phyloP scores from a whole-genome alignment of 2,113 vertebrate species.

The Gadus chalcogrammus region DNA sequence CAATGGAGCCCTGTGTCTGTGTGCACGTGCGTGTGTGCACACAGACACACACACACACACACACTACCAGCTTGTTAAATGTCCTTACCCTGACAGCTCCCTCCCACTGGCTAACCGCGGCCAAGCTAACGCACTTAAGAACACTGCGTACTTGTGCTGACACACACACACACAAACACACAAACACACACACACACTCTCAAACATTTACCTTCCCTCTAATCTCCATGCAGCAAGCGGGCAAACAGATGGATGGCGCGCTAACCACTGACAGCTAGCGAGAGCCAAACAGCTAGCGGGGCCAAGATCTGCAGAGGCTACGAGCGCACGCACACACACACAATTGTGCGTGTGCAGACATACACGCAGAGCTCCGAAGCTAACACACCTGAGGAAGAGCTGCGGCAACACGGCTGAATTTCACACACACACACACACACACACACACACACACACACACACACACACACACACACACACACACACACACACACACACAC shows the following conservation, averaged over 20 bases:
- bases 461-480: too few species aligned
- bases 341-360: neutral
- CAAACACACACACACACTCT: too few species aligned
- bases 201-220: neutral
- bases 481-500: too few species aligned
- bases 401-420: slow-evolving; percentile 14
- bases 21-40: too few species aligned
- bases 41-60: slow-evolving; percentile 29
- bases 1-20: neutral
- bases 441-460: too few species aligned
- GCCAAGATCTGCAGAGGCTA: neutral
- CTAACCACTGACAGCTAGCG: neutral
- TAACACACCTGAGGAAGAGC: slow-evolving; percentile 35
- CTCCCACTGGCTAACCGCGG: slow-evolving; percentile 42
- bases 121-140: slow-evolving; percentile 35
- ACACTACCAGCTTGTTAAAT: slow-evolving; percentile 34
- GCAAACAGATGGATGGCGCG: neutral
- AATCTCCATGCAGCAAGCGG: slow-evolving; percentile 2
- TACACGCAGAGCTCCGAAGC: neutral
- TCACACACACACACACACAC: slow-evolving; percentile 23
- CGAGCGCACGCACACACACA: slow-evolving; percentile 2
- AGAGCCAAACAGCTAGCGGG: neutral
- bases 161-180: neutral
- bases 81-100: slow-evolving; percentile 47
- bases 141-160: slow-evolving; percentile 51